Conservation (phyloP, 2,113 vertebrate species). For the Zeus faber region DNA sequence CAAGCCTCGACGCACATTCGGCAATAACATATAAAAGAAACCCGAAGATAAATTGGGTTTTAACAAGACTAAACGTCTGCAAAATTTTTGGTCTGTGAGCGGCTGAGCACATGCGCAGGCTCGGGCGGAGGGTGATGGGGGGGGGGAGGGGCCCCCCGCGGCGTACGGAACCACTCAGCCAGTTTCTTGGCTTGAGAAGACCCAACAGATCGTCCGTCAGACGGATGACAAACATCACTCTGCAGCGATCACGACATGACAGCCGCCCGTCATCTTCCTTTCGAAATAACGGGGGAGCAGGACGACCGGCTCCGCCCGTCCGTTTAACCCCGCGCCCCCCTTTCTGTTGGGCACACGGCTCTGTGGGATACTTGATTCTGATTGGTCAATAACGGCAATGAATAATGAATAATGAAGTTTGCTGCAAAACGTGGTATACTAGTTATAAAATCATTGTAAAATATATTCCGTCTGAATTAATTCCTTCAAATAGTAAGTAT, state of each 20-base stretch:
- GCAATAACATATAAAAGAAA: conserved; percentile 39
- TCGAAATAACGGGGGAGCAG: conserved; percentile 54
- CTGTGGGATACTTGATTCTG: background rate
- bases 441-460: too few relatives aligned
- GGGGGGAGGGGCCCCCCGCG: conserved; percentile 14
- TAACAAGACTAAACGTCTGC: too few relatives aligned
- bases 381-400: too few relatives aligned
- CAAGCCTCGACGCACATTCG: conserved; percentile 43
- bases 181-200: conserved; percentile 44
- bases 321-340: conserved; percentile 40
- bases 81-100: too few relatives aligned
- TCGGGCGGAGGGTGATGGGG: background rate
- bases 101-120: background rate
- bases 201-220: conserved; percentile 66
- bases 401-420: too few relatives aligned
- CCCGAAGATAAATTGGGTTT: conserved; percentile 34
- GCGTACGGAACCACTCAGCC: conserved; percentile 25
- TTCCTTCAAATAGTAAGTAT: too few relatives aligned
- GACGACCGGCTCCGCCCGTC: conserved; percentile 36
- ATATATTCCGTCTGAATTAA: too few relatives aligned
- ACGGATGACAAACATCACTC: conserved; percentile 70
- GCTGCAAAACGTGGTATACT: too few relatives aligned
- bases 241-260: conserved; percentile 66
- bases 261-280: conserved; percentile 73
- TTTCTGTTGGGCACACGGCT: conserved; percentile 3